These are phyloP conservation scores for Pseudotriccus pelzelni DNA, from an alignment of 2,797 vertebrate genomes.

Conservation along the genomic window DNA sequence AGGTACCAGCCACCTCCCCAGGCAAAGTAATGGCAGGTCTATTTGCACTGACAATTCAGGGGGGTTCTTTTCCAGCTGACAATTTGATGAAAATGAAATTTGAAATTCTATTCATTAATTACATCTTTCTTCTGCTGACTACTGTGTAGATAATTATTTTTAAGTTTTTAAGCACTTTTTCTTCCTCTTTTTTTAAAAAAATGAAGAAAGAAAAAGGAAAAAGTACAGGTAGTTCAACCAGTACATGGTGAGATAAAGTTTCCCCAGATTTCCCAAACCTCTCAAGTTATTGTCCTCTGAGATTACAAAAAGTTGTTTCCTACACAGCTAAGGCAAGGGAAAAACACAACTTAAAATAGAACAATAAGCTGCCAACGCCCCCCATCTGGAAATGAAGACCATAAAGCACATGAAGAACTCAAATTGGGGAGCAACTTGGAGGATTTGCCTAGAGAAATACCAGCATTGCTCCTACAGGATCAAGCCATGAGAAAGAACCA, in stretches of 20 bases:
- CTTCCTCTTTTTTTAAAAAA: too few relatives aligned
- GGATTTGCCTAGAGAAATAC: neutral
- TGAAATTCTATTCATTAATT: neutral
- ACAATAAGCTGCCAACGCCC: neutral
- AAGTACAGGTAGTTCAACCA: neutral
- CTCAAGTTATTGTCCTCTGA: neutral
- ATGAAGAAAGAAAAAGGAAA: neutral
- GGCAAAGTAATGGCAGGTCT: neutral
- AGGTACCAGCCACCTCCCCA: neutral
- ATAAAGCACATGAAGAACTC: neutral
- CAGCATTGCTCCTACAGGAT: neutral
- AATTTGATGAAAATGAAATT: neutral
- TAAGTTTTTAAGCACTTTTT: neutral
- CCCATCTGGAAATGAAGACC: neutral
- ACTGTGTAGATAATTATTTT: neutral
- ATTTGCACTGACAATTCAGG: neutral
- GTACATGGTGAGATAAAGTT: neutral
- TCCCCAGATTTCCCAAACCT: neutral
- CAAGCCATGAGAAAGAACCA: neutral
- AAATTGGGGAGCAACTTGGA: neutral
- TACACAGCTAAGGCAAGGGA: neutral
- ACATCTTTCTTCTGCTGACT: neutral
- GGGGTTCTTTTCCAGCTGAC: neutral
- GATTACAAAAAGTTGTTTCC: neutral
- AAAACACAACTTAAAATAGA: neutral